Evolutionary conservation across 2,888 invertebrate species (phyloP).

Genomic region (Embidobia sp.): DNA sequence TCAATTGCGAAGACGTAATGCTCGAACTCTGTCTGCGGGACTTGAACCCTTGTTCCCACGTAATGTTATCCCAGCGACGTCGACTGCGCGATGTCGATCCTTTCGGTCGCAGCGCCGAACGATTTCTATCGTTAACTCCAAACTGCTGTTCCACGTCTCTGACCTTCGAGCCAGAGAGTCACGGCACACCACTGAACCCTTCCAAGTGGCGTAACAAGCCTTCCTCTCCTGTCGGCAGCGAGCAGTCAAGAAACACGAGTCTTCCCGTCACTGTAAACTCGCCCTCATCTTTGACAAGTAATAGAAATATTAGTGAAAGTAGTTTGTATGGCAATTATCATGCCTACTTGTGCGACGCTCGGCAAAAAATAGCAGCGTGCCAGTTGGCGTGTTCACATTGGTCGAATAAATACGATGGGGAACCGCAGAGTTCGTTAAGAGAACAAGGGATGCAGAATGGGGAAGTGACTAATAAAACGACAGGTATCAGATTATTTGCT

Average conservation of each 20-base stretch:
- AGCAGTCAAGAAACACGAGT: slow-evolving; percentile 23
- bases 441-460: slow-evolving; percentile 22
- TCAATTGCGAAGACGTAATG: slow-evolving; percentile 98
- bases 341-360: slow-evolving; percentile 93
- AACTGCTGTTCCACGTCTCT: slow-evolving; percentile 82
- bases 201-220: slow-evolving; percentile 5
- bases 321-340: slow-evolving; percentile 91
- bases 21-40: slow-evolving; percentile 94
- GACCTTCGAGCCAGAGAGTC: slow-evolving; percentile 51
- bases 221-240: slow-evolving; percentile 57
- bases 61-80: slow-evolving; percentile 90
- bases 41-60: slow-evolving; percentile 90
- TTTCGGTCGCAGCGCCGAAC: slow-evolving; percentile 88
- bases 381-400: slow-evolving; percentile 89
- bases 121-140: slow-evolving; percentile 89
- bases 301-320: slow-evolving; percentile 77
- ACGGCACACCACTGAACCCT: slow-evolving; percentile 27
- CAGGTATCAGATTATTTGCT: too few species aligned
- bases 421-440: slow-evolving; percentile 78
- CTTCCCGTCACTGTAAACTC: slow-evolving; percentile 70
- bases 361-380: slow-evolving; percentile 89
- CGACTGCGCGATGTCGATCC: slow-evolving; percentile 88
- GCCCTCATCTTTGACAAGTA: slow-evolving; percentile 6
- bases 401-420: slow-evolving; percentile 90
- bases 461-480: slow-evolving; percentile 2